phyloP scores from a whole-genome alignment of 2,888 invertebrate genomes.

The Drosophila atripex region DNA sequence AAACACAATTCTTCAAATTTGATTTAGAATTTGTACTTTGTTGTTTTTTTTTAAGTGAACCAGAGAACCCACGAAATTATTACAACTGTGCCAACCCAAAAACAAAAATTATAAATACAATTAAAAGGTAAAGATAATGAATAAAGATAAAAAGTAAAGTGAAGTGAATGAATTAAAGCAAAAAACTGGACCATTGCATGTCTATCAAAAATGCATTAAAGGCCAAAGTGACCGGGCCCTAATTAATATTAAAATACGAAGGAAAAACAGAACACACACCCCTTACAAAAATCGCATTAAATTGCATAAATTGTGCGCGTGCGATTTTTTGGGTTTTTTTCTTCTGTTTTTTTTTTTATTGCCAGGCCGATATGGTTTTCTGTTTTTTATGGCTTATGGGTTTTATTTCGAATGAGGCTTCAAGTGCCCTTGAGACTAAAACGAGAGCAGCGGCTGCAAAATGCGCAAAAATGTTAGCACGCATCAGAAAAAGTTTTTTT shows the following conservation, averaged over 20 bases:
- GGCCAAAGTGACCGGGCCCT: constrained; percentile 19
- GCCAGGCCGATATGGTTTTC: not conserved
- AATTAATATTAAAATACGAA: constrained; percentile 11
- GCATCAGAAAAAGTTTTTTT: constrained; percentile 26
- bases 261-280: constrained; percentile 18
- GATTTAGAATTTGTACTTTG: not conserved
- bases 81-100: not conserved
- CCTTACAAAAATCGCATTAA: constrained; percentile 59
- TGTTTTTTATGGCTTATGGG: constrained; percentile 8
- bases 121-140: not conserved
- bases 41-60: constrained; percentile 7
- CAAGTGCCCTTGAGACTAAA: constrained; percentile 54
- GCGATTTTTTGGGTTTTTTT: constrained; percentile 24
- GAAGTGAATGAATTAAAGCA: constrained; percentile 1
- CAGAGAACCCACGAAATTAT: not conserved
- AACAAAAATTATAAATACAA: not conserved
- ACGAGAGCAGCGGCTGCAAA: constrained; percentile 65
- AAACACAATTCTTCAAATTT: not conserved
- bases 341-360: not conserved
- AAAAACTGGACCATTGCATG: constrained; percentile 1
- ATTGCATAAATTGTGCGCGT: constrained; percentile 59
- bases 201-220: constrained; percentile 39
- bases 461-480: constrained; percentile 68
- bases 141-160: constrained; percentile 2
- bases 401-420: constrained; percentile 3